Evolutionary conservation across 2,113 vertebrate species (phyloP), one percentile per base, ranked within the genome.

Genomic region (Gobio gobio): DNA sequence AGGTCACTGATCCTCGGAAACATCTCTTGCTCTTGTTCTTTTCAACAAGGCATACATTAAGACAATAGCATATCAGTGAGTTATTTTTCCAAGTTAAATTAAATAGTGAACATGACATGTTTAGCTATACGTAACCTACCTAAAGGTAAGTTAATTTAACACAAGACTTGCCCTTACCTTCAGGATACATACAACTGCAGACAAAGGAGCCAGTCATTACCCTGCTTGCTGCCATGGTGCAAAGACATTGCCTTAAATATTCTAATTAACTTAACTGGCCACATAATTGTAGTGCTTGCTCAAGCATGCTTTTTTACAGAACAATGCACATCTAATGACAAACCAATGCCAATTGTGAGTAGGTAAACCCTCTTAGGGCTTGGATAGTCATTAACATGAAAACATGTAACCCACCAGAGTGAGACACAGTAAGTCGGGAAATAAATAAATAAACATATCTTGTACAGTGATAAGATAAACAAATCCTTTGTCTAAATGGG

Each of bases 261-360:
- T 88, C 91, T 93, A 91, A 94, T 93, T 93, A 92, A 93, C 90
- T 90, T 91, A 90, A 86, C 88, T 80, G 89, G 91, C 91, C 91
- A 87, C 89, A 88, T 93, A 94, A 94, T 92, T 92, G 92, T 92
- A 91, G 89, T 91, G 89, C 89, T 89, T 89, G 88, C 90, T 90
- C 84, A 91, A 92, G 92, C 91, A 87, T 93, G 88, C 83, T 83
- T 91, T 81, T 92, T 91, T 88, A 87, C 84, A 93, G 87, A 91
- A 87, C 86, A 91, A 93, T 91, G 90, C 88, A 63, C 91, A 92
- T 91, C 92, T 93, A 92, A 94, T 94, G 92, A 89, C 92, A 91
- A 93, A 92, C 90, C 85, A 87, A 83, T 89, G 90, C 90, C 91
- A 93, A 91, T 91, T 89, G 87, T 88, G 92, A 91, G 91, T 88